Evolutionary conservation across 2,797 vertebrate genomes (phyloP).

Genomic region (Macropodus opercularis): DNA sequence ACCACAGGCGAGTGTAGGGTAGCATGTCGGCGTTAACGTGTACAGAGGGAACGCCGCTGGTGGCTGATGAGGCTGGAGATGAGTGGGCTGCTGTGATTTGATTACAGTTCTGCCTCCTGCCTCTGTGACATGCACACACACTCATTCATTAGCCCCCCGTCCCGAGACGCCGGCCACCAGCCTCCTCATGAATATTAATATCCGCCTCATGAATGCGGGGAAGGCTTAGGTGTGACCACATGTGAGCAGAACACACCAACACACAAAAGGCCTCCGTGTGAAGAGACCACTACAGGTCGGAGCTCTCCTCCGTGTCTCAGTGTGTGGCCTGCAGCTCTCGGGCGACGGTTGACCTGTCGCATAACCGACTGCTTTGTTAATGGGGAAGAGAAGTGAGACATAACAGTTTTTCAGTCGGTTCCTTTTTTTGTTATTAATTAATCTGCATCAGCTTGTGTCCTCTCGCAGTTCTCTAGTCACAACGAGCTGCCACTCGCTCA

Average conservation of each 20-base stretch:
- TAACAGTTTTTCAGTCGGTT: constrained; percentile 3
- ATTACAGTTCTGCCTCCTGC: constrained; percentile 70
- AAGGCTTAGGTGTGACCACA: constrained; percentile 42
- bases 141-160: constrained; percentile 64
- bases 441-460: not conserved
- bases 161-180: constrained; percentile 61
- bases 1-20: constrained; percentile 32
- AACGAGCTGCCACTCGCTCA: too few relatives aligned
- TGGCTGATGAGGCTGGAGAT: constrained; percentile 78
- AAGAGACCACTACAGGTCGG: constrained; percentile 31
- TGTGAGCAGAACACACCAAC: constrained; percentile 8
- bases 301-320: constrained; percentile 1
- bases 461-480: not conserved
- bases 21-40: constrained; percentile 38
- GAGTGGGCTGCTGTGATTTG: constrained; percentile 70
- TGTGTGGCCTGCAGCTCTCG: constrained; percentile 19
- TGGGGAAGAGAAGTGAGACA: constrained; percentile 8
- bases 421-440: constrained; percentile 14
- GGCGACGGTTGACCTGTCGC: constrained; percentile 38
- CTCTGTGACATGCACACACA: constrained; percentile 17
- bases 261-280: constrained; percentile 32
- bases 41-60: constrained; percentile 54
- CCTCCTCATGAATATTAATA: constrained; percentile 80
- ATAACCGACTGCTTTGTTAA: constrained; percentile 23
- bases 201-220: constrained; percentile 66